Evolutionary conservation across 2,797 vertebrate species (phyloP).

Genomic region (Myotis vivesi): DNA sequence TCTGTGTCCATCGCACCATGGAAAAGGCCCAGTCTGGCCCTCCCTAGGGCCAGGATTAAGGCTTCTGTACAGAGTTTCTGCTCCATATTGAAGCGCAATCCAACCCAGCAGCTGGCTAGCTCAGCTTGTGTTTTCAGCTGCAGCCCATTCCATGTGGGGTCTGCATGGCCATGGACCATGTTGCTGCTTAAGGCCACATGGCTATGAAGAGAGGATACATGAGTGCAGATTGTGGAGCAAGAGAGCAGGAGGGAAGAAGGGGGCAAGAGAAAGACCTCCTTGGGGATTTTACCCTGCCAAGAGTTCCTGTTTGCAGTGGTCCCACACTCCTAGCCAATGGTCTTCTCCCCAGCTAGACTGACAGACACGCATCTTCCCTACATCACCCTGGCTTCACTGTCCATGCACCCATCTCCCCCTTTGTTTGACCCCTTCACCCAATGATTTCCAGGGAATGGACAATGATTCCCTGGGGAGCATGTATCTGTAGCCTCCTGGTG

Average conservation of each 20-base stretch:
- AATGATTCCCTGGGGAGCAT: background rate
- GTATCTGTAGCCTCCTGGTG: background rate
- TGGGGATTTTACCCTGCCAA: background rate
- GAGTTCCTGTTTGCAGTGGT: background rate
- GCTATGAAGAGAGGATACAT: background rate
- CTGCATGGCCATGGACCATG: background rate
- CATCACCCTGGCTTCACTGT: background rate
- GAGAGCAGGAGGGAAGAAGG: background rate
- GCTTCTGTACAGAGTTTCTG: background rate
- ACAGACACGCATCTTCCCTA: background rate
- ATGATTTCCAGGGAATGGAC: background rate
- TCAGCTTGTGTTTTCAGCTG: background rate
- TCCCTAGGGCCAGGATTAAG: background rate
- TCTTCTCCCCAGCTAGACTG: background rate
- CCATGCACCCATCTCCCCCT: no score
- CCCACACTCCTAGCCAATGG: background rate
- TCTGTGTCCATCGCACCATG: background rate
- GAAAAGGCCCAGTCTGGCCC: background rate
- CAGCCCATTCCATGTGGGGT: background rate
- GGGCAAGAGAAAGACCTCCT: rapidly evolving
- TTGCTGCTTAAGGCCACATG: background rate
- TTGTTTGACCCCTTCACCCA: background rate
- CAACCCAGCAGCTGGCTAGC: background rate
- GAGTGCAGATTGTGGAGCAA: background rate
- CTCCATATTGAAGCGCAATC: background rate